Evolutionary conservation across 2,888 invertebrate genomes (phyloP).

Genomic region (Lasioglossum marginatum): DNA sequence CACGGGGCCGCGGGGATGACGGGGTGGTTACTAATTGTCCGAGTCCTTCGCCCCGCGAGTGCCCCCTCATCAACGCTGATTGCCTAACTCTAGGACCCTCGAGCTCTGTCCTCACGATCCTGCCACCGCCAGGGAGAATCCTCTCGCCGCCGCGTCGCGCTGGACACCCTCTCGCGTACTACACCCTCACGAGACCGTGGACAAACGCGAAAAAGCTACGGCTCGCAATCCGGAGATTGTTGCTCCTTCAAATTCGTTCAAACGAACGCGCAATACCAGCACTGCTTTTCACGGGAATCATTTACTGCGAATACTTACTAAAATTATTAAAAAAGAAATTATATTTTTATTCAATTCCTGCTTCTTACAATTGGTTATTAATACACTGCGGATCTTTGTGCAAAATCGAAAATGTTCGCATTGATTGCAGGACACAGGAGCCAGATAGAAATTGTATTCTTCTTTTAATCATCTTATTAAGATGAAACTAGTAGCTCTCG

Average conservation of each 20-base stretch:
- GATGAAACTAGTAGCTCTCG: too few relatives aligned
- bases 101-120: constrained; percentile 74
- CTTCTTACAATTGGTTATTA: too few relatives aligned
- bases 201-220: background rate
- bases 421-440: too few relatives aligned
- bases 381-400: too few relatives aligned
- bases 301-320: too few relatives aligned
- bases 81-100: constrained; percentile 84
- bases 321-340: too few relatives aligned
- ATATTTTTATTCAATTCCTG: too few relatives aligned
- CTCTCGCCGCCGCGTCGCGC: constrained; percentile 52
- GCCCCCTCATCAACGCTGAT: constrained; percentile 84
- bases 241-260: background rate
- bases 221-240: background rate
- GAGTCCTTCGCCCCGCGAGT: constrained; percentile 77
- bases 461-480: too few relatives aligned
- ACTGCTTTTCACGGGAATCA: too few relatives aligned
- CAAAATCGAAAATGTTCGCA: too few relatives aligned
- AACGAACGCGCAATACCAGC: background rate
- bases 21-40: constrained; percentile 82
- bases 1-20: constrained; percentile 47
- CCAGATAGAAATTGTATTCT: too few relatives aligned
- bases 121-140: constrained; percentile 44
- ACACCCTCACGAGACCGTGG: background rate
- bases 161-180: background rate